Percentiles rank a stretch among this genome's conserved stretches.
phyloP scores from a whole-genome alignment of 2,113 vertebrate genomes.

The Forbesichthys papilliferus region DNA sequence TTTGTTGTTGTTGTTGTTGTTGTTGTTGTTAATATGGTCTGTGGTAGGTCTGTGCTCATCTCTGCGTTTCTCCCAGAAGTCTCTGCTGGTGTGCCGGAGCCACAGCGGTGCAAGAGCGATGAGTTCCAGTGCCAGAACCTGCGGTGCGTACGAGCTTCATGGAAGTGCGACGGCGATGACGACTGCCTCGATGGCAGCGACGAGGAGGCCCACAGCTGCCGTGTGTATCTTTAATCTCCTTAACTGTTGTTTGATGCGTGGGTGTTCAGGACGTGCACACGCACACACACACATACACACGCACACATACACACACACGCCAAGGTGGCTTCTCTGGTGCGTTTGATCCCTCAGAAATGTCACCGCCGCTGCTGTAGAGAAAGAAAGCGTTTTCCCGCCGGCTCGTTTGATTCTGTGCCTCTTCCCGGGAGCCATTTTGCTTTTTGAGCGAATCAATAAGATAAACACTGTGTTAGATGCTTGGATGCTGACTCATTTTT shows the following conservation, averaged over 20 bases:
- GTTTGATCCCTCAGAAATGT: not conserved
- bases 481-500: slow-evolving; percentile 34
- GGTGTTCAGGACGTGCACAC: not conserved
- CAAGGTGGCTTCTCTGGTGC: slow-evolving; percentile 19
- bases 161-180: slow-evolving; percentile 95
- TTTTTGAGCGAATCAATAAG: slow-evolving; percentile 52
- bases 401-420: slow-evolving; percentile 14
- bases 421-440: slow-evolving; percentile 18
- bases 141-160: slow-evolving; percentile 86
- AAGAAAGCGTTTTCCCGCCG: slow-evolving; percentile 15
- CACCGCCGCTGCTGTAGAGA: too few species aligned
- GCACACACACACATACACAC: slow-evolving; percentile 11
- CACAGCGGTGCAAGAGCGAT: slow-evolving; percentile 81
- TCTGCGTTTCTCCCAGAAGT: slow-evolving; percentile 58
- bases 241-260: not conserved
- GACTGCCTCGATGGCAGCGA: slow-evolving; percentile 96
- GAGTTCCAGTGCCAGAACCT: slow-evolving; percentile 93
- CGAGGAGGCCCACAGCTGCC: slow-evolving; percentile 84
- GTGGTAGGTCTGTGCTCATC: slow-evolving; percentile 19
- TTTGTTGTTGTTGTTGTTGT: too few species aligned
- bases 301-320: not conserved
- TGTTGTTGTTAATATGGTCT: not conserved
- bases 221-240: slow-evolving; percentile 69
- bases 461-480: slow-evolving; percentile 47
- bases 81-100: slow-evolving; percentile 70